Evolutionary conservation across 2,797 vertebrate species (phyloP).

Genomic region (Scarus forsteni): DNA sequence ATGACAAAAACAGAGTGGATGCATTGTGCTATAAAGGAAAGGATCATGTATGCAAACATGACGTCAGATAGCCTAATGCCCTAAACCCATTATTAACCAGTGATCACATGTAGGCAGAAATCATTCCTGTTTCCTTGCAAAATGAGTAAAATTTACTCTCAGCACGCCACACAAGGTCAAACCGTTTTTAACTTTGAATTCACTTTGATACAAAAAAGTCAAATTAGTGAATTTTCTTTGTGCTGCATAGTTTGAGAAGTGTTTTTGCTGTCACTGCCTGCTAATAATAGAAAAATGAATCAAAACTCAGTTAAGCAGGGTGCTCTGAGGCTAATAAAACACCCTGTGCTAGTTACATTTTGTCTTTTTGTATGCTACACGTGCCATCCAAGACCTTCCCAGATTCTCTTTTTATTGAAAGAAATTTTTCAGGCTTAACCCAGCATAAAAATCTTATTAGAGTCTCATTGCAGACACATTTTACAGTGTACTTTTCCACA

Average conservation of each 20-base stretch:
- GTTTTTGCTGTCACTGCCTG: too few species aligned
- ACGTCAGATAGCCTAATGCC: neutral
- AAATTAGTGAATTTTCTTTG: too few species aligned
- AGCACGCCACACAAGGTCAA: neutral
- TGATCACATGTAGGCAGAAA: neutral
- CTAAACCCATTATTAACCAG: neutral
- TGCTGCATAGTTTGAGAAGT: too few species aligned
- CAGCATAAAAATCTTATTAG: slow-evolving; percentile 2
- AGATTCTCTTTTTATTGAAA: neutral
- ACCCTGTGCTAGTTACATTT: too few species aligned
- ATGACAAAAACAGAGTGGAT: neutral
- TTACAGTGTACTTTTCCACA: slow-evolving; percentile 35
- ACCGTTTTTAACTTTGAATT: neutral
- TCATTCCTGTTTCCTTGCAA: too few species aligned
- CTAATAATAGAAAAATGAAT: too few species aligned
- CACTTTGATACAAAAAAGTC: too few species aligned
- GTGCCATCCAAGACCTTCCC: neutral
- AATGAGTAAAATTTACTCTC: neutral
- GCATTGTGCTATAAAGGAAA: neutral
- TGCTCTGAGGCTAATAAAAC: too few species aligned
- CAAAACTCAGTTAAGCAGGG: too few species aligned
- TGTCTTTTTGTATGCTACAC: too few species aligned
- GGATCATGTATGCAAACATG: neutral
- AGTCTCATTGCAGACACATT: slow-evolving; percentile 12
- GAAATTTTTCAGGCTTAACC: slow-evolving; percentile 11